Conservation (phyloP, 2,113 vertebrate genomes). For the Alethe castanea region DNA sequence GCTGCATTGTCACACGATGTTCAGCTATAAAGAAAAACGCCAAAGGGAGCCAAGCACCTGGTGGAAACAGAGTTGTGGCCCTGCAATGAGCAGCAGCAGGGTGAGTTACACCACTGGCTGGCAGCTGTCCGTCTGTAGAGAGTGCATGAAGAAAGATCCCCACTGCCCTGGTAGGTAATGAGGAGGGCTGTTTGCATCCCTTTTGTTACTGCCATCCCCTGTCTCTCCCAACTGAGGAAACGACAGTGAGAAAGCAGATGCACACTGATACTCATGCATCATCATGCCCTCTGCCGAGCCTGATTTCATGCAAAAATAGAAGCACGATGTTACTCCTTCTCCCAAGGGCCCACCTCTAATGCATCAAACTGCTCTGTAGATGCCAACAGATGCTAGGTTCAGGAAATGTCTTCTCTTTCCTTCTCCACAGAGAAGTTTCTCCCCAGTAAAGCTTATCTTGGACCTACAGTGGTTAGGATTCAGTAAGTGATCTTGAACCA, state of each 20-base stretch:
- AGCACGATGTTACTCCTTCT: background rate
- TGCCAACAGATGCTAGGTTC: background rate
- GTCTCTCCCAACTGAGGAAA: background rate
- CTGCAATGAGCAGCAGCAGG: background rate
- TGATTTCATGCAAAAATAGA: constrained; percentile 53
- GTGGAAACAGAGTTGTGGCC: background rate
- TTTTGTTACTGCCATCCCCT: background rate
- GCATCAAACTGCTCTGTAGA: background rate
- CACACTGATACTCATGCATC: background rate
- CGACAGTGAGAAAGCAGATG: background rate
- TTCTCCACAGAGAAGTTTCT: background rate
- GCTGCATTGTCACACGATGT: background rate
- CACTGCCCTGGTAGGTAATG: background rate
- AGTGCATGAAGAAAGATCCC: background rate
- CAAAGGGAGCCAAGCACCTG: background rate
- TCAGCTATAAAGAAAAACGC: background rate
- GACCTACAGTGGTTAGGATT: background rate
- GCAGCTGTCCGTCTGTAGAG: background rate
- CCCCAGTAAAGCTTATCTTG: background rate
- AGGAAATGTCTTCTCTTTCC: background rate
- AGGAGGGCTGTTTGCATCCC: background rate
- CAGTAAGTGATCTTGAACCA: background rate
- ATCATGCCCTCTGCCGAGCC: background rate
- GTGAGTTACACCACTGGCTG: background rate
- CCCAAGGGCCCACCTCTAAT: background rate